Conservation (phyloP, 2,113 vertebrate genomes). For the Peromyscus maniculatus region DNA sequence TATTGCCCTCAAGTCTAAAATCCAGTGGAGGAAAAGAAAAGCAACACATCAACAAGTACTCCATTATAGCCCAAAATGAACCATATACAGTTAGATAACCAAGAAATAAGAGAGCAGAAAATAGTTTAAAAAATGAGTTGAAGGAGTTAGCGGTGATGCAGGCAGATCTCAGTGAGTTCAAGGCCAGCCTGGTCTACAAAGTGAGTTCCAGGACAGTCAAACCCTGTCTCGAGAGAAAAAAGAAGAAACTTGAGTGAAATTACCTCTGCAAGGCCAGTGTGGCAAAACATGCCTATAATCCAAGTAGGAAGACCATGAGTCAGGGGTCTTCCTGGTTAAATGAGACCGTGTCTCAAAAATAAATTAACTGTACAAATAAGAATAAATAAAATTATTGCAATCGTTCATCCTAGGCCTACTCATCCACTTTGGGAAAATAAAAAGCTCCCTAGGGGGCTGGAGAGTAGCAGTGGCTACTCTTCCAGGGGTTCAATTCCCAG, state of each 20-base stretch:
- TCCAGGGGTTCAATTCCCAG: background rate
- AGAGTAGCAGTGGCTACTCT: background rate
- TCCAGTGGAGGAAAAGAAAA: slow-evolving; percentile 42
- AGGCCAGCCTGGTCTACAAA: background rate
- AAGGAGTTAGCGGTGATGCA: background rate
- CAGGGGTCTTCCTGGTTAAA: background rate
- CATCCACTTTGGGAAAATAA: slow-evolving; percentile 14
- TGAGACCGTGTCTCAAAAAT: background rate
- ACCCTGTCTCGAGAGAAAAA: no score
- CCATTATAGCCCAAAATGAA: background rate
- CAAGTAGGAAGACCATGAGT: background rate
- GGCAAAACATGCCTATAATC: background rate
- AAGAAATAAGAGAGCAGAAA: background rate
- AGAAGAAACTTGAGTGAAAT: background rate
- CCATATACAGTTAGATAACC: background rate
- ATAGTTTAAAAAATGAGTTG: background rate
- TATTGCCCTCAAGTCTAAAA: slow-evolving; percentile 48
- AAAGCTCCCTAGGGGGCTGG: background rate
- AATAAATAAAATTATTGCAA: slow-evolving; percentile 26
- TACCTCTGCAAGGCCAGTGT: slow-evolving; percentile 44
- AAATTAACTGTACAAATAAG: slow-evolving; percentile 47
- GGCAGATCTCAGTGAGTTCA: background rate
- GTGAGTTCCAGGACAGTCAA: background rate
- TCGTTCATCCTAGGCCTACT: slow-evolving; percentile 14
- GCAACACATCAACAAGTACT: slow-evolving; percentile 42